Evolutionary conservation across 1,140 invertebrate species (phyloP).

Genomic region (Drosophila tani): DNA sequence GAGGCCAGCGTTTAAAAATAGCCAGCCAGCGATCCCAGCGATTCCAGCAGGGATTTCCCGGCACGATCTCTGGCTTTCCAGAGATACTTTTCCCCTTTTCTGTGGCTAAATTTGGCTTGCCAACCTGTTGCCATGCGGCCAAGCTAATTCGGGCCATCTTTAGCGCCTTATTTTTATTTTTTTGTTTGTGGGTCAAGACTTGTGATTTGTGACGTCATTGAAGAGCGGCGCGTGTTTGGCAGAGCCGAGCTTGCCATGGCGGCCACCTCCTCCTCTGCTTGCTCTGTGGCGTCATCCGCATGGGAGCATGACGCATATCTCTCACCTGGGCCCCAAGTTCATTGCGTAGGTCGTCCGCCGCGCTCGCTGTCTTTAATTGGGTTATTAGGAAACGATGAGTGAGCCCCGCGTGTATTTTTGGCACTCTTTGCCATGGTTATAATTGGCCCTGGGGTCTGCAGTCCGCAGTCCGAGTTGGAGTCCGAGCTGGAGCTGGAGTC

Average conservation of each 20-base stretch:
- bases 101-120: not conserved
- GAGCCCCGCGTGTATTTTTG: constrained; percentile 40
- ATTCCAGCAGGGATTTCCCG: not conserved
- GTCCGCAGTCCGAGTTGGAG: too few species aligned
- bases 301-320: constrained; percentile 54
- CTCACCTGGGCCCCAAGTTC: constrained; percentile 30
- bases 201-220: constrained; percentile 72
- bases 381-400: constrained; percentile 75
- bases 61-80: not conserved
- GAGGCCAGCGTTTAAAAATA: constrained; percentile 18
- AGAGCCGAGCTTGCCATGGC: not conserved
- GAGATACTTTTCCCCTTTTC: not conserved
- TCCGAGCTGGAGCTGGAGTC: too few species aligned
- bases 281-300: constrained; percentile 46
- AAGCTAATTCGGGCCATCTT: not conserved
- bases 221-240: constrained; percentile 40
- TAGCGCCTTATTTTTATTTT: not conserved
- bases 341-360: constrained; percentile 59
- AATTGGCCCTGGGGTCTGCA: constrained; percentile 46
- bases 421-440: constrained; percentile 56
- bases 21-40: too few species aligned
- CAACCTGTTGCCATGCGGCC: constrained; percentile 7
- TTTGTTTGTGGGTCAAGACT: constrained; percentile 56
- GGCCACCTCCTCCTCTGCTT: not conserved
- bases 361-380: constrained; percentile 64